These are phyloP conservation scores for Hemiscyllium ocellatum DNA, from an alignment of 2,113 vertebrate genomes.

Conservation along the genomic window DNA sequence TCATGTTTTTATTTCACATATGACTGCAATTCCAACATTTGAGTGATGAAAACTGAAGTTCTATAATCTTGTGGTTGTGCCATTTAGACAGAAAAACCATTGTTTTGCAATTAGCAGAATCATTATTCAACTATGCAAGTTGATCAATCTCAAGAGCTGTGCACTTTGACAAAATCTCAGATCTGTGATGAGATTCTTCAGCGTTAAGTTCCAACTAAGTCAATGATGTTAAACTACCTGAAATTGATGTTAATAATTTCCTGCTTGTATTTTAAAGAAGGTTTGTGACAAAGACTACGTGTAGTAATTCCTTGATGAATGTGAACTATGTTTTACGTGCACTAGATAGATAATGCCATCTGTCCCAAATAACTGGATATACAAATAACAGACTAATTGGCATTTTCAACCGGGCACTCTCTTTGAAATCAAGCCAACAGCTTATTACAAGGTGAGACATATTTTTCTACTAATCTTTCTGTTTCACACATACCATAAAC, in stretches of 20 bases:
- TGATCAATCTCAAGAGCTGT: slow-evolving; percentile 43
- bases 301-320: neutral
- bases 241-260: neutral
- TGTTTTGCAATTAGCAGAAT: slow-evolving; percentile 48
- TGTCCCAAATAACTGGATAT: neutral
- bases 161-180: slow-evolving; percentile 43
- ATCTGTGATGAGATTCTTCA: slow-evolving; percentile 47
- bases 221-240: neutral
- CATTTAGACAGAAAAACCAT: slow-evolving; percentile 45
- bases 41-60: slow-evolving; percentile 47
- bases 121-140: slow-evolving; percentile 51
- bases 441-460: neutral
- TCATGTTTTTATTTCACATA: slow-evolving; percentile 57
- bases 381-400: neutral
- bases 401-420: neutral
- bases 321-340: neutral
- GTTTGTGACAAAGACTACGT: neutral
- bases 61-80: slow-evolving; percentile 40
- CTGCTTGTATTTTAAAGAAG: neutral
- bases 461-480: neutral
- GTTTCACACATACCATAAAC: neutral
- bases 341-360: neutral
- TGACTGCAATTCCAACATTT: slow-evolving; percentile 52
- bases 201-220: neutral
- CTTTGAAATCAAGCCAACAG: neutral